These are phyloP conservation scores for Timandra comae DNA, from an alignment of 2,888 invertebrate species.

Conservation along the genomic window DNA sequence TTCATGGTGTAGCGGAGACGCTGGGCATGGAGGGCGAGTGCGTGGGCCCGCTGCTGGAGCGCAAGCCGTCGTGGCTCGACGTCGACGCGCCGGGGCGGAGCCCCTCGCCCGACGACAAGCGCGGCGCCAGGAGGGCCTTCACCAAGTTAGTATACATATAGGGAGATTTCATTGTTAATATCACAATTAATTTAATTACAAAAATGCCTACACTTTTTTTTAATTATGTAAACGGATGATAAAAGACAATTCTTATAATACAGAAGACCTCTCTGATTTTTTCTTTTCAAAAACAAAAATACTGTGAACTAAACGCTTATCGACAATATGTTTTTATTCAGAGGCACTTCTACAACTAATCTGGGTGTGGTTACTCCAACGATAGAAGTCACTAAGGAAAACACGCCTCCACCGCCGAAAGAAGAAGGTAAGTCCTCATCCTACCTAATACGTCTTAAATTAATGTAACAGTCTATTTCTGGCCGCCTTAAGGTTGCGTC, in stretches of 20 bases:
- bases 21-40: conserved; percentile 85
- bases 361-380: conserved; percentile 42
- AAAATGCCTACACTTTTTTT: no score
- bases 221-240: no score
- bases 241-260: no score
- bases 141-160: conserved; percentile 52
- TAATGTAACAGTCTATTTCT: no score
- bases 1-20: conserved; percentile 88
- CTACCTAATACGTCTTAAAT: no score
- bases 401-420: conserved; percentile 52
- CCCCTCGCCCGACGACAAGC: conserved; percentile 75
- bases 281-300: not conserved
- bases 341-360: conserved; percentile 65
- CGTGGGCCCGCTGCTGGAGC: conserved; percentile 56
- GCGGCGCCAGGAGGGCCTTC: conserved; percentile 50
- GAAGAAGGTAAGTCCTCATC: no score
- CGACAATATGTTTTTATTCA: no score
- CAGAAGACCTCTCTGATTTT: no score
- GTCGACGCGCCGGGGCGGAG: conserved; percentile 59
- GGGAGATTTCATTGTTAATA: no score
- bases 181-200: no score
- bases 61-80: conserved; percentile 69
- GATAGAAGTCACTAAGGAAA: conserved; percentile 56
- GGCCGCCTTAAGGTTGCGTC: no score
- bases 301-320: not conserved